Evolutionary conservation across 1,140 invertebrate genomes (phyloP), one percentile per base, ranked within the genome.

Genomic region (Melipona quadrifasciata): DNA sequence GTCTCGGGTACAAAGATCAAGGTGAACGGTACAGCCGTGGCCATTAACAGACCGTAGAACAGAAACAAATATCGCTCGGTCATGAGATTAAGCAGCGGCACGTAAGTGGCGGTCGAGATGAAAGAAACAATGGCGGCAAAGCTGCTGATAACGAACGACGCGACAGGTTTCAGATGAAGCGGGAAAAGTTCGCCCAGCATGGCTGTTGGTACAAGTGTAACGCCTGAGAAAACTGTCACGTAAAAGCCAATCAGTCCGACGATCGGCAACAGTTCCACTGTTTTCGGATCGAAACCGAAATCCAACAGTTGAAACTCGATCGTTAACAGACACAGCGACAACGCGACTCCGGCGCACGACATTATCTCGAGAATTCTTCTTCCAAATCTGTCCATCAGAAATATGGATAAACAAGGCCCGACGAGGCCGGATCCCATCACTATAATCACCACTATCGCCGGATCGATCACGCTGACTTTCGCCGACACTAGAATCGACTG

Each of bases 71-170:
- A 96, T 92, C 97, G 96, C 47, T 96, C 96, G 24, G 96, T 96
- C 34, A 97, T 95, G 5, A 93, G 84, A 87, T 96, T 95, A 55
- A 95, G 93, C 80, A 97, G 93, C 2, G 96, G 95, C 91, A 96
- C 95, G 94, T 97, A 98, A 86, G 97, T 96, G 89, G 97, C 96
- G 31, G 97, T 97, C n/a, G 97, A 95, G 6, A 97, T 92, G 86
- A 98, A 98, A 73, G 97, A 96, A 80, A 96, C 96, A 2, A 96
- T 86, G 91, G 97, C 97, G 57, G 96, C 97, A 82, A 96, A 96
- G 75, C 97, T 95, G 76, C 97, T 97, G 1, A 96, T 96, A 68
- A 98, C 93, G 78, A 96, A 96, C n/a, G 96, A 96, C 5, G 97
- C 97, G 74, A 96, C 95, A 51, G 96, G 95, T 89, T 97, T 96